Percentiles rank a stretch among this genome's conserved stretches.
These are phyloP conservation scores for Lasioglossum baleicum DNA, from an alignment of 1,140 invertebrate genomes.

Conservation along the genomic window DNA sequence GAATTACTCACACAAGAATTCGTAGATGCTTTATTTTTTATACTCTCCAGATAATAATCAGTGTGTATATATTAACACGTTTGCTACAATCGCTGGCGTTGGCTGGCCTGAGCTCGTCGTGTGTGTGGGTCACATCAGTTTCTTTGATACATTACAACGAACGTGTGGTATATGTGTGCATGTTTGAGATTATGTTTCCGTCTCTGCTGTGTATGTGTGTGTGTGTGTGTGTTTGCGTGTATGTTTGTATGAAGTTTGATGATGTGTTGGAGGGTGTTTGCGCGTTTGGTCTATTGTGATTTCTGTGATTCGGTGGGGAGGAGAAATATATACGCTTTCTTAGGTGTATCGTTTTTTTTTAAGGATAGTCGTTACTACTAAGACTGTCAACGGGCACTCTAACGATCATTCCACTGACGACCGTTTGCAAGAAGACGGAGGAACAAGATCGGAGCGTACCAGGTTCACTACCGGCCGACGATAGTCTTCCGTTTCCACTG, in stretches of 20 bases:
- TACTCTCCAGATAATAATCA: slow-evolving; percentile 37
- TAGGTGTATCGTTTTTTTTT: background rate
- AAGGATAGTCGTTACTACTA: slow-evolving; percentile 21
- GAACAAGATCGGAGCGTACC: slow-evolving; percentile 77
- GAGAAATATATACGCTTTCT: too few relatives aligned
- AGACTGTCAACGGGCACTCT: slow-evolving; percentile 22
- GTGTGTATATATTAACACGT: slow-evolving; percentile 35
- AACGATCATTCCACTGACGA: slow-evolving; percentile 51
- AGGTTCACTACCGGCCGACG: slow-evolving; percentile 88
- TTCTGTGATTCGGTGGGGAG: too few relatives aligned
- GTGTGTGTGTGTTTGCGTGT: too few relatives aligned
- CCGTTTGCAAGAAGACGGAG: slow-evolving; percentile 60
- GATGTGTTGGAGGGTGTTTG: too few relatives aligned
- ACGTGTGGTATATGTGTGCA: background rate
- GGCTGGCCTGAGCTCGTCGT: slow-evolving; percentile 24
- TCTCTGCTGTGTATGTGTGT: background rate
- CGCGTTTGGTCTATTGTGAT: too few relatives aligned
- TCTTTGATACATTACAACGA: background rate
- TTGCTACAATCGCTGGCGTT: slow-evolving; percentile 55
- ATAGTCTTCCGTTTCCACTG: slow-evolving; percentile 88
- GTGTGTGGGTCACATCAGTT: too few relatives aligned
- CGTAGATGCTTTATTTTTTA: slow-evolving; percentile 59
- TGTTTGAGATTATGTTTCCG: background rate
- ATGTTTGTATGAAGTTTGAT: too few relatives aligned
- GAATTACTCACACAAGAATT: slow-evolving; percentile 64